Base-by-base conservation (phyloP, 2,888 invertebrate species). In the Psylliodes chrysocephalus region DNA sequence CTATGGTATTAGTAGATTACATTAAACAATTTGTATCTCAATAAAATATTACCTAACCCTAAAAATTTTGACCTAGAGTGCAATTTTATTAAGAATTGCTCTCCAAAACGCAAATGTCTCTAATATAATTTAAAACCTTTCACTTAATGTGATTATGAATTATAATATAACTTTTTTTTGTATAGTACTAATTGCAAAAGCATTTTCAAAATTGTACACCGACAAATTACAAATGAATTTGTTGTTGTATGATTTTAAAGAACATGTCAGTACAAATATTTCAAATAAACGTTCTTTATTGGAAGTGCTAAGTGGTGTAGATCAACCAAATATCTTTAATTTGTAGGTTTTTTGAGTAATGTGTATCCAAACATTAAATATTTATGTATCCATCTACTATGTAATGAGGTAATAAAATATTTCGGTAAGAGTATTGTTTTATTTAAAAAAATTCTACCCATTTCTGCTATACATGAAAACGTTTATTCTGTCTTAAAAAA, bases 251-350 rank as follows among this genome's bases (percentile, higher is more conserved):
- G 14, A 35, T 6, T 35, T 3, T 7, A 17, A 17, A 49, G 49
- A 49, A 49, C 28, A 18, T n/a, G 10, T 28, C 28, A 49, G 49
- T 49, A 49, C 49, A 49, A 49, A 49, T 49, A 49, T 28, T 49
- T 46, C 46, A 46, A 22, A n/a, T 8, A 19, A 4, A 28, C 28
- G 28, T 28, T 49, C 15, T 28, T 3, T 28, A 10, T 8, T 28
- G 28, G 30, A 30, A 49, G 40, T 40, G 47, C 49, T 14, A 8
- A 12, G 18, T 49, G 22, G 25, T 49, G 47, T 38, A 49, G 17
- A 12, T 49, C 57, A 59, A 59, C 57, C 57, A 59, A 59, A 59
- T 59, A 47, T 56, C 19, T 14, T 35, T 57, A 57, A 59, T 47
- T 49, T 59, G 12, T 57, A 49, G 40, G 15, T 38, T 28, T 38